Evolutionary conservation across 2,888 invertebrate genomes (phyloP).

Genomic region (Trilocha varians): DNA sequence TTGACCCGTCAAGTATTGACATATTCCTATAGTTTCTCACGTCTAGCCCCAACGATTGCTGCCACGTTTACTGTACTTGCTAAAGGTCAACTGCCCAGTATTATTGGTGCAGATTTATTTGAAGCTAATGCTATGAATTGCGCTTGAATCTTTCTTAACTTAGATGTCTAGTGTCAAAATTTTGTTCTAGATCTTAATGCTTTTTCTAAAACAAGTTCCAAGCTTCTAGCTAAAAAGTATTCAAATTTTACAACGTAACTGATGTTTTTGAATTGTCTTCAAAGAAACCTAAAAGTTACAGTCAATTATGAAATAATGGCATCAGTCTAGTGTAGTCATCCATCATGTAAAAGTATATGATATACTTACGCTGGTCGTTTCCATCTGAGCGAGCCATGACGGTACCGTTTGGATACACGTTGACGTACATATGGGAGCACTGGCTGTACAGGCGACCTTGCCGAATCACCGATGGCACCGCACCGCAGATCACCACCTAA

Average conservation of each 20-base stretch:
- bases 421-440: constrained; percentile 78
- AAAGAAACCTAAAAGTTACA: too few relatives aligned
- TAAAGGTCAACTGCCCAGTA: constrained; percentile 1
- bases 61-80: constrained; percentile 36
- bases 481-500: constrained; percentile 82
- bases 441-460: constrained; percentile 80
- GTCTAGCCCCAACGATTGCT: constrained; percentile 46
- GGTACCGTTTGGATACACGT: constrained; percentile 77
- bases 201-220: too few relatives aligned
- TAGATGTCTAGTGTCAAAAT: too few relatives aligned
- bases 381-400: constrained; percentile 74
- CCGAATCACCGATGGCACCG: constrained; percentile 81
- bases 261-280: too few relatives aligned
- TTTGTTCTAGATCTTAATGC: too few relatives aligned
- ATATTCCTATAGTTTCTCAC: constrained; percentile 72
- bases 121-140: too few relatives aligned
- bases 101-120: not conserved
- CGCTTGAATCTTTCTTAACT: too few relatives aligned
- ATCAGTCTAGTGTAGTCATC: not conserved
- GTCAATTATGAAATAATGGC: too few relatives aligned
- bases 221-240: too few relatives aligned
- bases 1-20: constrained; percentile 72
- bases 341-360: constrained; percentile 9
- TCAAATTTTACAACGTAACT: too few relatives aligned
- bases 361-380: constrained; percentile 76